Evolutionary conservation across 1,140 invertebrate genomes (phyloP), one percentile per base, ranked within the genome.

Genomic region (Drosophila kohkoa): DNA sequence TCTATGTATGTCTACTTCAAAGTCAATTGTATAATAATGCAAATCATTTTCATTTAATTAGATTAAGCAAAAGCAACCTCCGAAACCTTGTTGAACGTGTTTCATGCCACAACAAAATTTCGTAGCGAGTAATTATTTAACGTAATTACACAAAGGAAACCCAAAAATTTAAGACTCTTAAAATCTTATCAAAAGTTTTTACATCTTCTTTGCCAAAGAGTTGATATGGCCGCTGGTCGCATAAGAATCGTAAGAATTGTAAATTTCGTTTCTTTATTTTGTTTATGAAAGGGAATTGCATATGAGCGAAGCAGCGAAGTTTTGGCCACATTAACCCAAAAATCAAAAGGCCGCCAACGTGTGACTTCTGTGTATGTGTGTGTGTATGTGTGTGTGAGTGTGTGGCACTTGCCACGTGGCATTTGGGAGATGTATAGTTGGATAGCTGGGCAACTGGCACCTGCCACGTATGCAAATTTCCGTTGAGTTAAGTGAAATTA

Each of bases 381-480:
- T 25, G 20, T 20, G 20, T 20, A n/a, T n/a, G 2, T 20, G 20
- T 25, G 3, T 3, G 20, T 25, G 20, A 25, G 20, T 48, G 41
- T 1, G 11, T 15, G 46, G 6, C 46, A 35, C 10, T 13, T 63
- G 15, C 8, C 35, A 54, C 8, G 7, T 38, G 30, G 30, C 30
- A 7, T 32, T 32, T 32, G 30, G 30, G 30, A 32, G 30, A 5
- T 25, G 20, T 25, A 25, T 5, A 32, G 30, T 32, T 7, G 30
- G 20, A 25, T 25, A 25, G 20, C 20, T 32, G 30, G 30, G 30
- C 30, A 7, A 6, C 16, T 59, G 35, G 8, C 41, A 41, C 8
- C 35, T 75, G 58, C 32, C 59, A 63, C n/a, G 30, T 49, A 70
- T 75, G 58, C 28, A 70, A 73, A 73, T 67, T 49, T 45, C 8